Evolutionary conservation across 2,797 vertebrate genomes (phyloP).

Genomic region (Crocodylus rhombifer): DNA sequence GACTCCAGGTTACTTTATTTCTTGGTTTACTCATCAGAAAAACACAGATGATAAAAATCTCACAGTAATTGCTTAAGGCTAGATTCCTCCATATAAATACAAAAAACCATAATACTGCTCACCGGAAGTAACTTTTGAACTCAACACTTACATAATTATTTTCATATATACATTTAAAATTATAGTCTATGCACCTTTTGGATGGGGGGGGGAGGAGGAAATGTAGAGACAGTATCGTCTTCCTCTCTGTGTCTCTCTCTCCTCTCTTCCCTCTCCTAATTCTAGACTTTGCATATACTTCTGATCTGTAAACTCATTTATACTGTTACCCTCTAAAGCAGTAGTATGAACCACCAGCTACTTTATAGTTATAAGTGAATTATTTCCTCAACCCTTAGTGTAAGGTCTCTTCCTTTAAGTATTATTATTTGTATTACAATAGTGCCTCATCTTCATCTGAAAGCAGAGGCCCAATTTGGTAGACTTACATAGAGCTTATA

Average conservation of each 20-base stretch:
- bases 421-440: background rate
- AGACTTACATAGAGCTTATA: background rate
- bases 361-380: background rate
- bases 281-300: background rate
- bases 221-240: no score
- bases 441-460: background rate
- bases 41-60: background rate
- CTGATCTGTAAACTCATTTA: background rate
- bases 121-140: background rate
- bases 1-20: background rate
- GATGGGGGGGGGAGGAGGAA: background rate
- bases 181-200: background rate
- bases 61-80: background rate
- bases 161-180: background rate
- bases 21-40: background rate
- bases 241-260: no score
- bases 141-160: background rate
- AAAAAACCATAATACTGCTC: background rate
- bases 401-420: background rate
- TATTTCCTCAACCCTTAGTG: background rate
- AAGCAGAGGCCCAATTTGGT: background rate
- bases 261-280: no score
- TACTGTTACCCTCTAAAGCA: background rate
- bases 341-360: background rate
- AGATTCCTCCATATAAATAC: background rate